These are phyloP conservation scores for Danionella cerebrum DNA, from an alignment of 2,113 vertebrate species.

Conservation along the genomic window DNA sequence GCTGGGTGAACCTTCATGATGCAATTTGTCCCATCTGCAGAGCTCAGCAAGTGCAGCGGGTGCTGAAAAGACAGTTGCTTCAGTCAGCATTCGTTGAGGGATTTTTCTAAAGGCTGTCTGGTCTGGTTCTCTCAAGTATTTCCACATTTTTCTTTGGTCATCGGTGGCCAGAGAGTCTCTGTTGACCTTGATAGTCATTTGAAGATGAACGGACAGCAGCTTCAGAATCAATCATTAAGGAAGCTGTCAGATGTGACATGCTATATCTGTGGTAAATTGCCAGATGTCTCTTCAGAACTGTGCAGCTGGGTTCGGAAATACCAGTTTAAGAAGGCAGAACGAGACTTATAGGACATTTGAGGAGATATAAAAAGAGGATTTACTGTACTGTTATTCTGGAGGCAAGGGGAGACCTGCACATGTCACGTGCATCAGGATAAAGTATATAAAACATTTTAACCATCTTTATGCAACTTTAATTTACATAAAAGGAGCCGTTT, in stretches of 20 bases:
- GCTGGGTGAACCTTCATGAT: constrained; percentile 8
- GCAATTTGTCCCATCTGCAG: constrained; percentile 21
- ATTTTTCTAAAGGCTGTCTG: neutral
- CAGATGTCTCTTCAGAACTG: neutral
- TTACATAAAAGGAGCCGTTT: too few species aligned
- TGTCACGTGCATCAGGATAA: too few species aligned
- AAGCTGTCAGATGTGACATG: constrained; percentile 3
- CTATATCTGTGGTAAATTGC: constrained; percentile 27
- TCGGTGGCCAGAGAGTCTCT: neutral
- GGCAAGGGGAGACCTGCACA: too few species aligned
- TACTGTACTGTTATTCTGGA: too few species aligned
- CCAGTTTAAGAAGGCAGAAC: neutral
- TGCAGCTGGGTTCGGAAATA: neutral
- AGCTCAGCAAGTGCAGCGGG: constrained; percentile 17
- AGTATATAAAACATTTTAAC: too few species aligned
- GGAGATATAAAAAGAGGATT: neutral
- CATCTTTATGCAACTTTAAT: too few species aligned
- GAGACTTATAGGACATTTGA: neutral
- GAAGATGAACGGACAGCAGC: constrained; percentile 5
- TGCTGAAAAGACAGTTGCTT: constrained; percentile 28
- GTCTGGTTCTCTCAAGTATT: neutral
- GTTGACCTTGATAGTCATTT: constrained; percentile 23
- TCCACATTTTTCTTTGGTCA: constrained; percentile 14
- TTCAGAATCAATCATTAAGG: constrained; percentile 29
- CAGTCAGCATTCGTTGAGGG: constrained; percentile 26